Base-by-base conservation (phyloP, 92 coral and sea anemone species). In the Porites divaricata region DNA sequence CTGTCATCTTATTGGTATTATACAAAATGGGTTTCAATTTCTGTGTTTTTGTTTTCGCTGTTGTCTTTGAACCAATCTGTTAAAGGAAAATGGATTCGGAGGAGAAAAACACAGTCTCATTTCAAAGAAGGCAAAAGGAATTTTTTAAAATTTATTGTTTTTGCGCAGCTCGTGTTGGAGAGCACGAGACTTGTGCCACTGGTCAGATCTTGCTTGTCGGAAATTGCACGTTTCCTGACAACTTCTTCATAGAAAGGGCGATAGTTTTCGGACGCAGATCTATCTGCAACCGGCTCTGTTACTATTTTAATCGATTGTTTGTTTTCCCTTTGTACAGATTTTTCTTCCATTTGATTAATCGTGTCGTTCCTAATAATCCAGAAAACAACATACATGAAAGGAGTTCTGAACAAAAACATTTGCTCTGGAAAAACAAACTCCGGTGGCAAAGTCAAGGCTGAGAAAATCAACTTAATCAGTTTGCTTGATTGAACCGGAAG, bases 381-480 rank as follows among this genome's bases (percentile, higher is more conserved):
- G 74, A 62, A 35, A 80, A 80, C 23, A 26, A 14, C 65, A n/a
- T 57, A 45, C 23, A 25, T 71, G 59, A 19, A 80, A 80, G 17
- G 53, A 15, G 26, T 68, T 67, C 28, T 52, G 41, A 50, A n/a
- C 4, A 63, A 25, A 70, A 72, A 70, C 86, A 35, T 81, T 81
- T 81, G 22, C 68, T 23, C 61, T 24, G 78, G 57, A 6, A 81
- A 26, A 81, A 71, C 86, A 81, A 61, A 50, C 86, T 70, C 86
- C 41, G 86, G 86, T 71, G 86, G 86, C 78, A 11, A 72, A 48
- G 78, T 70, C 67, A 65, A 81, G 67, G 54, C 16, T 45, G 17
- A 67, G 45, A 70, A 35, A 58, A 3, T 24, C 14, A 24, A 15
- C 76, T 51, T 72, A 19, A 51, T 72, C 26, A 35, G 41, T 81